Percentiles rank a stretch among this genome's conserved stretches.
These are phyloP conservation scores for Epinotia brunnichana DNA, from an alignment of 2,888 invertebrate species.

Conservation along the genomic window DNA sequence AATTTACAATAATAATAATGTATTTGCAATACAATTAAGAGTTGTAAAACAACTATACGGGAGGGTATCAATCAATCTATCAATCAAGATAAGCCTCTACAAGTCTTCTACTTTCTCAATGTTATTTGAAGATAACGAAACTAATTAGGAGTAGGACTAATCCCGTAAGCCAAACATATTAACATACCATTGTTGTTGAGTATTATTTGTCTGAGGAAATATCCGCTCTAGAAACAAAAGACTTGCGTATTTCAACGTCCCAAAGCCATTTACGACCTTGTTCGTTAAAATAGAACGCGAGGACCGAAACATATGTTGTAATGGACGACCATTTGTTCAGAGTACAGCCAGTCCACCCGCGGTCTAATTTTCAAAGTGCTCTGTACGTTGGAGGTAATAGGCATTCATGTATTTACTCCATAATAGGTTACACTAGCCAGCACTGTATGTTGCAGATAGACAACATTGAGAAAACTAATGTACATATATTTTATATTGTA, in stretches of 20 bases:
- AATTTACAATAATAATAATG: too few relatives aligned
- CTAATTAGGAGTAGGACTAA: too few relatives aligned
- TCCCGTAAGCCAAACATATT: not conserved
- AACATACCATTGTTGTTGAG: conserved; percentile 5
- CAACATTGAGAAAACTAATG: not conserved
- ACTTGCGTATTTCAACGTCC: not conserved
- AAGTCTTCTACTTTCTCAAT: not conserved
- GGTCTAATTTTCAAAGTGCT: conserved; percentile 38
- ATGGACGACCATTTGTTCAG: conserved; percentile 25
- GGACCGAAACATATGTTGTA: conserved; percentile 26
- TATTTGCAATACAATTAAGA: too few relatives aligned
- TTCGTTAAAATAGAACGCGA: not conserved
- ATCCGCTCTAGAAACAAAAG: not conserved
- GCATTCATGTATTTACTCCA: not conserved
- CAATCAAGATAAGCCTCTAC: too few relatives aligned
- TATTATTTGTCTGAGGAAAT: conserved; percentile 5
- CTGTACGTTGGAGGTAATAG: conserved; percentile 10
- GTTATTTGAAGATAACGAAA: not conserved
- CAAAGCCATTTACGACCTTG: conserved; percentile 1
- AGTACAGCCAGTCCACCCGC: conserved; percentile 6
- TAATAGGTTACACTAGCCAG: not conserved
- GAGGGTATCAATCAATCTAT: too few relatives aligned
- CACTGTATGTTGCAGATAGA: not conserved
- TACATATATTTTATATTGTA: too few relatives aligned
- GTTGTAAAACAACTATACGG: too few relatives aligned